Evolutionary conservation across 2,888 invertebrate species (phyloP).

Genomic region (Callosobruchus maculatus): DNA sequence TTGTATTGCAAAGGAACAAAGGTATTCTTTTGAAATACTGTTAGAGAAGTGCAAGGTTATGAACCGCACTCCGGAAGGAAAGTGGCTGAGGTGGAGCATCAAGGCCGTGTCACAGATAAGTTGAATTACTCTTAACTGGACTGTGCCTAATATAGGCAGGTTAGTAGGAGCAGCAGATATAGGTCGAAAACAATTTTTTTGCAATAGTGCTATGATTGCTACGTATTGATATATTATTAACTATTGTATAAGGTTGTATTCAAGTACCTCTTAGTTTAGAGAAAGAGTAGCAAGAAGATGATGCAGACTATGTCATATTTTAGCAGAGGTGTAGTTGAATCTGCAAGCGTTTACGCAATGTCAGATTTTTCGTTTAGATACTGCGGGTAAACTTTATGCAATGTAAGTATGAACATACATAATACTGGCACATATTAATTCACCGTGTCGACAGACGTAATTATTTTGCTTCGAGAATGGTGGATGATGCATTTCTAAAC

Average conservation of each 20-base stretch:
- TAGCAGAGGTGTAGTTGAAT: background rate
- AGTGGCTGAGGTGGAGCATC: no score
- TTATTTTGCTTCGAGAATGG: background rate
- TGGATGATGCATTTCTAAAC: background rate
- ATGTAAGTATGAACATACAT: background rate
- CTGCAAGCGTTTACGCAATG: background rate
- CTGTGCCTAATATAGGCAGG: no score
- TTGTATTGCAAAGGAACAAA: no score
- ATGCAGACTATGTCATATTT: background rate
- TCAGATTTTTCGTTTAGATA: background rate
- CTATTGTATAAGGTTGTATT: background rate
- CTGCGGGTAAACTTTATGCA: background rate
- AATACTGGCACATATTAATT: background rate
- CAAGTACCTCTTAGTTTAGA: background rate
- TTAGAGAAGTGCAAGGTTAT: no score
- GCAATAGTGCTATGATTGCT: no score
- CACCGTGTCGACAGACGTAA: background rate
- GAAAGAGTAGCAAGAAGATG: background rate
- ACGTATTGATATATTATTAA: background rate
- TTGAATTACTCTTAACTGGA: no score
- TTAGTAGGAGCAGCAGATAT: no score
- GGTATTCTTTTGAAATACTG: no score
- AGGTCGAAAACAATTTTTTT: no score
- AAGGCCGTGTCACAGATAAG: no score
- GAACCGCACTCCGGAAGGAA: no score